Evolutionary conservation across 2,113 vertebrate genomes (phyloP).

Genomic region (Piaya cayana): DNA sequence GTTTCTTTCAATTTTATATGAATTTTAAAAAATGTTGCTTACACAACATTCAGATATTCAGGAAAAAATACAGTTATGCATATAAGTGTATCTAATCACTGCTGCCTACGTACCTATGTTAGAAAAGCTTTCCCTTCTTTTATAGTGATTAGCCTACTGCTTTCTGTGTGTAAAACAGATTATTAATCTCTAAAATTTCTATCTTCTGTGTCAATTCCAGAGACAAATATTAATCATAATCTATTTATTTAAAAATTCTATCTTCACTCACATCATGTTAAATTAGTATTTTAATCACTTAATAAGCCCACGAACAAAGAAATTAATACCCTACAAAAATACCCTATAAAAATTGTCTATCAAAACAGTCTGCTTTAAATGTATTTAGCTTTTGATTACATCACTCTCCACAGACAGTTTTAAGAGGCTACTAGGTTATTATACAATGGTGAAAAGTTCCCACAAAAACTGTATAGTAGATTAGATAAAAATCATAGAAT

Average conservation of each 20-base stretch:
- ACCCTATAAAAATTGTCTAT: neutral
- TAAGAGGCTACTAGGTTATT: neutral
- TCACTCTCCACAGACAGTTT: neutral
- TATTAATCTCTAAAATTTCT: neutral
- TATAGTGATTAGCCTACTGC: neutral
- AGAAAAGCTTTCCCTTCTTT: neutral
- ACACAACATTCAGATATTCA: neutral
- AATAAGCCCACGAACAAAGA: neutral
- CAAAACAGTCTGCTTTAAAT: neutral
- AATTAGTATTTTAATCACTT: neutral
- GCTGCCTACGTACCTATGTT: neutral
- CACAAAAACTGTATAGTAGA: neutral
- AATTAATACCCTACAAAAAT: neutral
- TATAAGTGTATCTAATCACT: neutral
- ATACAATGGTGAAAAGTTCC: neutral
- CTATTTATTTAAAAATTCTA: neutral
- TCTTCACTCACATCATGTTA: neutral
- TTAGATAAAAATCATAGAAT: neutral
- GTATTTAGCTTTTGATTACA: neutral
- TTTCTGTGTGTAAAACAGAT: neutral
- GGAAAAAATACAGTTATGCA: neutral
- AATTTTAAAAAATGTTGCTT: neutral
- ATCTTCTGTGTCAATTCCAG: neutral
- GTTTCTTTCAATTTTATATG: neutral
- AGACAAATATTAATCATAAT: neutral